Base-by-base conservation (phyloP, 2,797 vertebrate species). In the Rallus crepitans region DNA sequence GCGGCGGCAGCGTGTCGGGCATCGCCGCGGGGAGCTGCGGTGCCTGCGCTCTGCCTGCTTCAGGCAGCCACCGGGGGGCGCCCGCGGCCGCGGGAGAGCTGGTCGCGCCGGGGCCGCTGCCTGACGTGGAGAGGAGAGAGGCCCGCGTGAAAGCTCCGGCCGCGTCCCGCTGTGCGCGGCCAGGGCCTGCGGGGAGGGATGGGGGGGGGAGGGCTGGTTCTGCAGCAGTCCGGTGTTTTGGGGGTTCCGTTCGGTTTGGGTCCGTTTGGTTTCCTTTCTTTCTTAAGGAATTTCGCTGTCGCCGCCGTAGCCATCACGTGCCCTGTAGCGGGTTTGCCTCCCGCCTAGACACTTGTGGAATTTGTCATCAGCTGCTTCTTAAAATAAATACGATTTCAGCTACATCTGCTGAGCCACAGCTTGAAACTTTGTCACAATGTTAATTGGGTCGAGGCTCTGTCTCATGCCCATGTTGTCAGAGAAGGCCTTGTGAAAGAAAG, bases 11-110 rank as follows among this genome's bases (percentile, higher is more conserved):
- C 7, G 6, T 19, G 45, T 25, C 40, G 6, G 40, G 17, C 37
- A 19, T 19, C 42, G 18, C 42, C 7, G 56, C 30, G 31, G 8
- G 56, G 35, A 39, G 30, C 27, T 48, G 33, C 3, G 0, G 25
- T 4, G 11, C 11, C 27, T 6, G 14, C 42, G 57, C 57, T 52
- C 21, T 8, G 78, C 52, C 63, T 5, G 11, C 40, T 20, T 17
- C 63, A 16, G 59, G 65, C 59, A 66, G 18, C 90, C 94, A 60
- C 94, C 24, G 91, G 96, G 42, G 93, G 95, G 96, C 91, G 57
- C 61, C 69, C 27, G 72, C 65, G 56, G 84, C 68, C 3, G 6
- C 47, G 4, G 70, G 2, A 82, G 2, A 64, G 87, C 77, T 11
- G 23, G 71, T 23, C 6, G 0, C 47, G 31, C 8, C 23, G 1